phyloP scores from a whole-genome alignment of 2,113 vertebrate genomes.

The Ptilonorhynchus violaceus region DNA sequence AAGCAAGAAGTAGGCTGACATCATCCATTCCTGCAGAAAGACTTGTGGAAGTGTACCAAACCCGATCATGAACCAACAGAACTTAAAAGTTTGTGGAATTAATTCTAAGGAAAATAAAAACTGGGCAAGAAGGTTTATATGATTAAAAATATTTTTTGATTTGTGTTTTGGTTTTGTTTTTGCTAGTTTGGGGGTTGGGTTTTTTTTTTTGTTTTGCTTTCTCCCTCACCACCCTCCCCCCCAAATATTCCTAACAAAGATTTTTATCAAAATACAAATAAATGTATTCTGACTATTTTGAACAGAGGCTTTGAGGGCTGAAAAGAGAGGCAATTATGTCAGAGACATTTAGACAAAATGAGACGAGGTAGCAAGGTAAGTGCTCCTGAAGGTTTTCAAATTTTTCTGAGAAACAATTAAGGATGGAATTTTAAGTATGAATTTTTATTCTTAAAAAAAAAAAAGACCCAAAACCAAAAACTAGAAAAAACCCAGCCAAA shows the following conservation, averaged over 20 bases:
- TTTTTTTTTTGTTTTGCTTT: background rate
- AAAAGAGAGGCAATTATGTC: background rate
- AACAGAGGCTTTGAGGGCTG: background rate
- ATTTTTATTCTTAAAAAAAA: background rate
- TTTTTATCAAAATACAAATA: background rate
- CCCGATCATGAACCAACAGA: rapidly evolving
- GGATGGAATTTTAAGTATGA: background rate
- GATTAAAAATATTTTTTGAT: background rate
- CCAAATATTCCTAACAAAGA: background rate
- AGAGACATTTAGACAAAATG: background rate
- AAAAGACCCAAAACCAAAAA: background rate
- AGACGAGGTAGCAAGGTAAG: background rate
- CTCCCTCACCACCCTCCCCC: too few species aligned
- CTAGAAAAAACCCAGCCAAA: background rate
- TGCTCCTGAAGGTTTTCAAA: background rate
- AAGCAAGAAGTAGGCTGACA: background rate
- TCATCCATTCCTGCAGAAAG: background rate
- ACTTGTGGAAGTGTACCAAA: background rate
- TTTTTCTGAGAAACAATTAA: background rate
- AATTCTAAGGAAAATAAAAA: background rate
- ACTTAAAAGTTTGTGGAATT: background rate
- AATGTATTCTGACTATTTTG: background rate
- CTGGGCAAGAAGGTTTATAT: background rate
- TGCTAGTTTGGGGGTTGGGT: background rate
- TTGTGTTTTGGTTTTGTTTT: background rate